Evolutionary conservation across 2,113 vertebrate genomes (phyloP).

Genomic region (Poeciliopsis prolifica): DNA sequence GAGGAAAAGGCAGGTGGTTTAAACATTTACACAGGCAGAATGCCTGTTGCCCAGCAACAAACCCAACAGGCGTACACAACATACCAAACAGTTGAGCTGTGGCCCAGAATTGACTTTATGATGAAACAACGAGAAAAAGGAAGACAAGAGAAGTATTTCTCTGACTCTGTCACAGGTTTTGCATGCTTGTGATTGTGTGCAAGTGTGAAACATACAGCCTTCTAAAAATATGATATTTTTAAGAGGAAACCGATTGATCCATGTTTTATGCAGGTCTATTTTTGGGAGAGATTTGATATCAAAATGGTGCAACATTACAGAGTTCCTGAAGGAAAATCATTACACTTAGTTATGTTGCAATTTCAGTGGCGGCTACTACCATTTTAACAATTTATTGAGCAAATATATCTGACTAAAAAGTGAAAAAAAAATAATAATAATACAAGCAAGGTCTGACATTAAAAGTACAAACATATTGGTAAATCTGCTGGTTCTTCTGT

Average conservation of each 20-base stretch:
- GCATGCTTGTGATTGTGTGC: constrained; percentile 20
- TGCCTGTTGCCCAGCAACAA: constrained; percentile 59
- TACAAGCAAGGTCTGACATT: not conserved
- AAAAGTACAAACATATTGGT: not conserved
- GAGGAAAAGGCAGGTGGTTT: constrained; percentile 34
- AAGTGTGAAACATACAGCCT: constrained; percentile 23
- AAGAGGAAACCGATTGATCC: constrained; percentile 2
- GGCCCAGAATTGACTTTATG: constrained; percentile 19
- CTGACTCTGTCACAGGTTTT: constrained; percentile 3
- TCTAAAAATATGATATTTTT: constrained; percentile 1
- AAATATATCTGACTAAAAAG: constrained; percentile 1
- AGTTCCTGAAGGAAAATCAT: constrained; percentile 42
- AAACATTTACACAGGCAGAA: constrained; percentile 35
- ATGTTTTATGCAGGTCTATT: constrained; percentile 34
- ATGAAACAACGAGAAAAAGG: constrained; percentile 9
- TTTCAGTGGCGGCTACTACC: not conserved
- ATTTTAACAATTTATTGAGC: constrained; percentile 1
- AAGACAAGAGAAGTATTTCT: not conserved
- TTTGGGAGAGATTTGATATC: constrained; percentile 30
- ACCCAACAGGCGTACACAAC: constrained; percentile 63
- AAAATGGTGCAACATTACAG: constrained; percentile 27
- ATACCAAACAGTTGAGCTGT: constrained; percentile 59
- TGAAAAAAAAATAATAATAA: not conserved
- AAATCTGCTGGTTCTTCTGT: not conserved
- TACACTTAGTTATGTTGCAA: not conserved